A percentile compares a stretch with the other conserved stretches of the same genome.
Evolutionary conservation across 2,888 invertebrate species (phyloP).

Genomic region (Drosophila barbarae): DNA sequence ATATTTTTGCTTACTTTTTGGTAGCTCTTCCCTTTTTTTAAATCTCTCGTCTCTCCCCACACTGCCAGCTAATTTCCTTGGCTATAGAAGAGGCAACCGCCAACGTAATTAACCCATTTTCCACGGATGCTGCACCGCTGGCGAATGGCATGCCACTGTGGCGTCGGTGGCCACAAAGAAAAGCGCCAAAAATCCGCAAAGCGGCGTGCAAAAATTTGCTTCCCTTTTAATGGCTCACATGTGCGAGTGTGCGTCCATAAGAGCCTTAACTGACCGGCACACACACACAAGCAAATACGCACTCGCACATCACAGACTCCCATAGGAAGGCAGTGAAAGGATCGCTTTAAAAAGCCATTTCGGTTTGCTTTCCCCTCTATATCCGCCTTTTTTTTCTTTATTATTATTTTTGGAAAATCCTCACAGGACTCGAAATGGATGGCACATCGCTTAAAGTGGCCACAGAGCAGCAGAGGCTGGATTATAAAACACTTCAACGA

Average conservation of each 20-base stretch:
- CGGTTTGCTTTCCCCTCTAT: constrained; percentile 29
- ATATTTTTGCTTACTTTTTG: background rate
- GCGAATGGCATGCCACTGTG: constrained; percentile 17
- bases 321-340: constrained; percentile 33
- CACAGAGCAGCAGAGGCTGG: constrained; percentile 55
- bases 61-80: constrained; percentile 19
- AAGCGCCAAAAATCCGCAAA: constrained; percentile 47
- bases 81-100: constrained; percentile 1
- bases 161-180: constrained; percentile 33
- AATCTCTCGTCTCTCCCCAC: no score
- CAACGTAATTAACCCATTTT: constrained; percentile 66
- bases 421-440: constrained; percentile 20
- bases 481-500: constrained; percentile 74
- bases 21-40: background rate
- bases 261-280: constrained; percentile 58
- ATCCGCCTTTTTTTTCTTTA: background rate
- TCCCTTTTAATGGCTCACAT: constrained; percentile 61
- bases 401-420: constrained; percentile 25
- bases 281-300: constrained; percentile 20
- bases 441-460: constrained; percentile 54
- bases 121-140: constrained; percentile 33
- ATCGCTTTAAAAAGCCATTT: constrained; percentile 70
- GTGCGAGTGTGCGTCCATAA: constrained; percentile 31
- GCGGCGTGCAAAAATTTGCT: constrained; percentile 60
- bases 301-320: constrained; percentile 15